A percentile compares a stretch with the other conserved stretches of the same genome.
Conservation (phyloP, 2,797 vertebrate genomes). For the Eospalax fontanierii region DNA sequence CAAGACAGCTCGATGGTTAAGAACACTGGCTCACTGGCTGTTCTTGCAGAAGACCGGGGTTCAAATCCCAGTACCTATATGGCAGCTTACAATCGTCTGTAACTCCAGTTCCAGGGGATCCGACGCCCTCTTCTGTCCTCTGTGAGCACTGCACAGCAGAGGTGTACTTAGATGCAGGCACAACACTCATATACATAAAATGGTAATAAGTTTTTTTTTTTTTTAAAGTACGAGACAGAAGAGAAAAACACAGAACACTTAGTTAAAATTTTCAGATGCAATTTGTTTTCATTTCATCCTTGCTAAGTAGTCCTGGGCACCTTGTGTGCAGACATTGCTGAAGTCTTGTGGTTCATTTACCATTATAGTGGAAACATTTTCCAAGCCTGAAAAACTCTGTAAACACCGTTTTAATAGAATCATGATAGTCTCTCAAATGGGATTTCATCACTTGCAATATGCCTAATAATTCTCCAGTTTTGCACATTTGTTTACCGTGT, state of each 20-base stretch:
- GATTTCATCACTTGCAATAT: conserved; percentile 67
- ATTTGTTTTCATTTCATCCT: not conserved
- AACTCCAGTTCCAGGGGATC: no score
- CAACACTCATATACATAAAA: no score
- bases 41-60: no score
- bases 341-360: conserved; percentile 41
- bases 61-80: no score
- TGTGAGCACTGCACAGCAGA: no score
- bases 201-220: no score
- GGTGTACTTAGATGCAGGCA: no score
- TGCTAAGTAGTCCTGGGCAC: conserved; percentile 24
- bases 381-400: conserved; percentile 36
- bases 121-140: no score
- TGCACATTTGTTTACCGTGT: conserved; percentile 62
- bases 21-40: no score
- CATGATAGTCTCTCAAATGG: not conserved
- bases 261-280: conserved; percentile 21
- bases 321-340: not conserved
- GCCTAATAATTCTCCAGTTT: conserved; percentile 46
- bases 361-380: conserved; percentile 55
- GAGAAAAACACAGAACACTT: not conserved
- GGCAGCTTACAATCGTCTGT: no score
- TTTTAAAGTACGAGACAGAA: not conserved
- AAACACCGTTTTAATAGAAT: conserved; percentile 62
- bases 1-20: no score